These are phyloP conservation scores for Cossypha niveicapilla DNA, from an alignment of 2,797 vertebrate species.

Conservation along the genomic window DNA sequence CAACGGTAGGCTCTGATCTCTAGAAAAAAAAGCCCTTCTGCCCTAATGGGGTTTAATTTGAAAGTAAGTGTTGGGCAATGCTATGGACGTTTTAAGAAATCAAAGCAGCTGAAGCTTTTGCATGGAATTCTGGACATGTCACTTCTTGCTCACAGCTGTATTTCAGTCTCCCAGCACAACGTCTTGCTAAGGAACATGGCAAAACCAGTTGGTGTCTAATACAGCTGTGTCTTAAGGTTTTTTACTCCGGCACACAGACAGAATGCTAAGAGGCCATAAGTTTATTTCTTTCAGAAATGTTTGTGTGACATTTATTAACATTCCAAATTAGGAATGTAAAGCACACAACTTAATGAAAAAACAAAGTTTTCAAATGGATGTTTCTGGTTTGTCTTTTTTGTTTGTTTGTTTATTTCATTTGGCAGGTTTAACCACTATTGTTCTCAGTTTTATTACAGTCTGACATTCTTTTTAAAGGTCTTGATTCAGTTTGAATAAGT, in stretches of 20 bases:
- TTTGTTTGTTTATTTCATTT: not conserved
- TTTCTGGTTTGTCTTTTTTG: not conserved
- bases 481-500: not conserved
- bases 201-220: not conserved
- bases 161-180: not conserved
- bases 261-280: not conserved
- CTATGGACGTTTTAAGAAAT: not conserved
- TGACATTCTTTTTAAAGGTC: not conserved
- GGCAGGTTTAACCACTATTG: not conserved
- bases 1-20: not conserved
- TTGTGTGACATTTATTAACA: not conserved
- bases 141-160: not conserved
- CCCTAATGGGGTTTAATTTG: not conserved
- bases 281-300: not conserved
- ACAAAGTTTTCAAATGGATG: not conserved
- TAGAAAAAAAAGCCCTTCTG: not conserved
- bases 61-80: not conserved
- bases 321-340: not conserved
- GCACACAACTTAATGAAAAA: not conserved
- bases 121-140: accelerated
- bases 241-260: not conserved
- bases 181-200: not conserved
- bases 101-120: not conserved
- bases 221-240: not conserved
- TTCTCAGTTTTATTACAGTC: not conserved